Evolutionary conservation across 2,113 vertebrate genomes (phyloP).

Genomic region (Pangasianodon gigas): DNA sequence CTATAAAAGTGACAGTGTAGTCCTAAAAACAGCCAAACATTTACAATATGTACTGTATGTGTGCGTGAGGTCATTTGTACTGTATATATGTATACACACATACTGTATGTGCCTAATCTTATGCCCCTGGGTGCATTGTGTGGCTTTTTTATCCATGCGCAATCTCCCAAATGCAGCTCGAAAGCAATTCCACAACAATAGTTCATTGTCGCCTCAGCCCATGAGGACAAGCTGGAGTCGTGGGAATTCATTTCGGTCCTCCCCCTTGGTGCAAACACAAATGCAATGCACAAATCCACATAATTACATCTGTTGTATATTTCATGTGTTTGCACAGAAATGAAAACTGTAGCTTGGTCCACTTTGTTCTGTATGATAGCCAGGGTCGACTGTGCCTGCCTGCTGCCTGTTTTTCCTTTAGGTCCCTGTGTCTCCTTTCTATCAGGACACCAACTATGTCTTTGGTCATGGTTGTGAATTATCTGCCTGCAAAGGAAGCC

Average conservation of each 20-base stretch:
- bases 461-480: constrained; percentile 84
- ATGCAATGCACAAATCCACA: constrained; percentile 32
- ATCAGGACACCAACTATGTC: constrained; percentile 73
- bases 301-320: constrained; percentile 32
- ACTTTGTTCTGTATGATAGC: constrained; percentile 5
- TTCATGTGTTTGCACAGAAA: constrained; percentile 29
- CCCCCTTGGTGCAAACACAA: constrained; percentile 46
- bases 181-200: constrained; percentile 75
- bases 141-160: constrained; percentile 68
- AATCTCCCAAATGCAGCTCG: constrained; percentile 74
- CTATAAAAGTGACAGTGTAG: constrained; percentile 27
- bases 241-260: constrained; percentile 64
- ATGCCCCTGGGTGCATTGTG: constrained; percentile 63
- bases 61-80: constrained; percentile 50
- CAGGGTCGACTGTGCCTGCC: background rate
- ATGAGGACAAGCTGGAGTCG: constrained; percentile 57
- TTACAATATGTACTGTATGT: constrained; percentile 15
- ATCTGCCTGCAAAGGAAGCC: constrained; percentile 81
- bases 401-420: constrained; percentile 6
- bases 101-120: constrained; percentile 67
- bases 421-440: constrained; percentile 32
- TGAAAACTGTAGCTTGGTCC: constrained; percentile 5
- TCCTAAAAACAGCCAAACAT: constrained; percentile 9
- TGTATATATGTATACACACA: constrained; percentile 54
- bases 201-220: constrained; percentile 57